Base-by-base conservation (phyloP, 2,113 vertebrate genomes). In the Madoqua kirkii region DNA sequence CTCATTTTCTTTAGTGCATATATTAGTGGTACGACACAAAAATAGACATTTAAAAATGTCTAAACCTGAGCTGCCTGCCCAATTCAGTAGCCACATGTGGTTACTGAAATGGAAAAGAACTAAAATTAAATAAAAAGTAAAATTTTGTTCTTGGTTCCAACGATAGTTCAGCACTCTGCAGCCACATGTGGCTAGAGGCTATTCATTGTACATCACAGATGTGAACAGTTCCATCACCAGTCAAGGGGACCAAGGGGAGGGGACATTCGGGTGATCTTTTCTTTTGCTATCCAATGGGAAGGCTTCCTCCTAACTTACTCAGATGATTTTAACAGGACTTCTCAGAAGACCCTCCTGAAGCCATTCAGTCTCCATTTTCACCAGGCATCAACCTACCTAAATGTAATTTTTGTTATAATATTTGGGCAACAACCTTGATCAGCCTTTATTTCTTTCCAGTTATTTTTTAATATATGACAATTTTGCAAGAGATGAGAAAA, bases 101-200 rank as follows among this genome's bases (percentile, higher is more conserved):
- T 45, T 33, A 57, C 27, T 78, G 14, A 76, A 45, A 55, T 25
- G 33, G 67, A 57, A 89, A 48, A 90, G 40, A 90, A 79, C 55
- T 50, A 60, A 91, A 76, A 89, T 57, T 55, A 89, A 57, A 45
- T 45, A 55, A 55, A 55, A 89, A 76, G 36, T 89, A 76, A 45
- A 43, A 45, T 31, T 45, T 54, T 31, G 36, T 40, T 76, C 64
- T 76, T 31, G n/a, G 27, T 40, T 31, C 15, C 12, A 55, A 17
- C 0, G 2, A 55, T 25, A 52, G 60, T 25, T 71, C 33, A 27
- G 33, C 0, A 1, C 15, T 48, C 57, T 13, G 27, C 17, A 14
- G 84, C 40, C 40, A 60, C 83, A 45, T 2, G 9, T 33, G 57
- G 29, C 40, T 71, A 36, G 33, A 36, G 62, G 60, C 62, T 71